Conservation (phyloP, 2,888 invertebrate genomes). For the Scaptomyza tumidula region DNA sequence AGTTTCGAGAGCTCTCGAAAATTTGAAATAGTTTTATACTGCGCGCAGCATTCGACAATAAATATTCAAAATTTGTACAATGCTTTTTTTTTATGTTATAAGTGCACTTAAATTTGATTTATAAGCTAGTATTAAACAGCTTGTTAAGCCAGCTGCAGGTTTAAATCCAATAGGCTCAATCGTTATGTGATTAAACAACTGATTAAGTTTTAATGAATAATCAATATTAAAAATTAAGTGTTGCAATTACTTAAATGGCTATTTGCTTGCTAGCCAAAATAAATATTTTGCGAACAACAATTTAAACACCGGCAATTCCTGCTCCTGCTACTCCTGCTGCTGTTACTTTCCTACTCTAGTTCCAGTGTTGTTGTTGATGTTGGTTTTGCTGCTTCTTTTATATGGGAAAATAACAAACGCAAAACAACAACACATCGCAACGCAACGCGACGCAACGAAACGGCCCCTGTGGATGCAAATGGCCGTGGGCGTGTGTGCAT, state of each 20-base stretch:
- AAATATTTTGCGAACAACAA: constrained; percentile 74
- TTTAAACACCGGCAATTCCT: constrained; percentile 50
- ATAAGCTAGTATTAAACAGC: too few relatives aligned
- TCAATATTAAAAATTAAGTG: constrained; percentile 80
- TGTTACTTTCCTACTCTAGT: constrained; percentile 1
- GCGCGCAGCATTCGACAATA: too few relatives aligned
- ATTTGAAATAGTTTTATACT: too few relatives aligned
- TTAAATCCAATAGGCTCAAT: background rate
- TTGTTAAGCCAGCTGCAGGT: background rate
- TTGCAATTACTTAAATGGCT: constrained; percentile 78
- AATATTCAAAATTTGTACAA: too few relatives aligned
- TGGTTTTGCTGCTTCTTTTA: background rate
- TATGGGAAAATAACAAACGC: too few relatives aligned
- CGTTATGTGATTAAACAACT: constrained; percentile 72
- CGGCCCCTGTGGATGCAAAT: constrained; percentile 35
- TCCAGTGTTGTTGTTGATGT: constrained; percentile 1
- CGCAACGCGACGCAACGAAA: constrained; percentile 2
- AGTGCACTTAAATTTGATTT: too few relatives aligned
- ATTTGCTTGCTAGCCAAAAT: constrained; percentile 72
- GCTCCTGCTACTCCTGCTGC: background rate
- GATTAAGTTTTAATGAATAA: constrained; percentile 80
- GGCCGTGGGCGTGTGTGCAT: constrained; percentile 61
- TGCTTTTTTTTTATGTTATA: too few relatives aligned
- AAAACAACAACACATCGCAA: too few relatives aligned
- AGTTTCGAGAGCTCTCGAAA: too few relatives aligned